phyloP scores from a whole-genome alignment of 2,113 vertebrate species.

The Nansenia antarctica region DNA sequence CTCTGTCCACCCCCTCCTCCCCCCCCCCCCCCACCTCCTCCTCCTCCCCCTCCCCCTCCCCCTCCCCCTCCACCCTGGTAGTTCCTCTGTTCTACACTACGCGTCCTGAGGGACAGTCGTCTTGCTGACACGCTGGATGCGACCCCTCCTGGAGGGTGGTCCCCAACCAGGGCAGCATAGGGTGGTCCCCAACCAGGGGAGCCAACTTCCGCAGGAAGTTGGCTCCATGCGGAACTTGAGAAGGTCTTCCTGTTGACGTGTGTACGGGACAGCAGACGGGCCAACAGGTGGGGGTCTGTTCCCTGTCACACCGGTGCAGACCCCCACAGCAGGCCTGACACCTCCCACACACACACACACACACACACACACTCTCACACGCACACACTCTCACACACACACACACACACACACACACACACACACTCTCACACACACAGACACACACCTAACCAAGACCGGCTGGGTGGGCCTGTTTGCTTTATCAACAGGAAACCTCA shows the following conservation, averaged over 20 bases:
- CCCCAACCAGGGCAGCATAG: slow-evolving; percentile 2
- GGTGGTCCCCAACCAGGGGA: slow-evolving; percentile 28
- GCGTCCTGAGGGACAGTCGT: slow-evolving; percentile 22
- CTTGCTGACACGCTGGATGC: slow-evolving; percentile 20
- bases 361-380: slow-evolving; percentile 44
- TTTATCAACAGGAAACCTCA: slow-evolving; percentile 59
- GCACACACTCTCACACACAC: too few species aligned
- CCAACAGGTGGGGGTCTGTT: slow-evolving; percentile 61
- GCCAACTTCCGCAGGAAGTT: too few species aligned
- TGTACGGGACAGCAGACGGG: slow-evolving; percentile 21
- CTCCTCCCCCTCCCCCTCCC: too few species aligned
- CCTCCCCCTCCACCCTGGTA: too few species aligned
- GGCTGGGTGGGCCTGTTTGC: slow-evolving; percentile 63
- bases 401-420: slow-evolving; percentile 22
- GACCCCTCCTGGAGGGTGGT: slow-evolving; percentile 7
- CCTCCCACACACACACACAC: slow-evolving; percentile 27
- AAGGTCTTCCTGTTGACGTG: slow-evolving; percentile 21
- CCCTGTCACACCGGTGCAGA: slow-evolving; percentile 29
- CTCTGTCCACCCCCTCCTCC: slow-evolving; percentile 26
- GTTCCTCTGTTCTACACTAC: slow-evolving; percentile 22
- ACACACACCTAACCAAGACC: slow-evolving; percentile 4
- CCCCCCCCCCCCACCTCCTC: slow-evolving; percentile 41
- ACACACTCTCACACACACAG: not conserved
- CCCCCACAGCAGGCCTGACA: slow-evolving; percentile 19
- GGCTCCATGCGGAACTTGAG: slow-evolving; percentile 41